These are phyloP conservation scores for Catharus fuscescens DNA, from an alignment of 2,113 vertebrate genomes.

Conservation along the genomic window DNA sequence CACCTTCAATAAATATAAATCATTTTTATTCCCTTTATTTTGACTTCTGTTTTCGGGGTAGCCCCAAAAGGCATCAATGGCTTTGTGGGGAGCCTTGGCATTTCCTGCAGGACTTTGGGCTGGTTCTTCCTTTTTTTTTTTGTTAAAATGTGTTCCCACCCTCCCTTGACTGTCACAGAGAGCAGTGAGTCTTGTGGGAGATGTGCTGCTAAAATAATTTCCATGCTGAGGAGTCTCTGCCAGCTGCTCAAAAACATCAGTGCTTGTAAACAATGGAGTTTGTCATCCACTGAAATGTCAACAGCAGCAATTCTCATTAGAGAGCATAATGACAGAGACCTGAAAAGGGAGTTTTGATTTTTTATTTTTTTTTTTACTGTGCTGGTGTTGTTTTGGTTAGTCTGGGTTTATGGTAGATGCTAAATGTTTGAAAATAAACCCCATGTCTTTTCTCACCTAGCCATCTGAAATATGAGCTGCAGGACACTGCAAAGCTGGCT, in stretches of 20 bases:
- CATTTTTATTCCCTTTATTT: not conserved
- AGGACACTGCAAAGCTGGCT: not conserved
- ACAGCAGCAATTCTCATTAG: not conserved
- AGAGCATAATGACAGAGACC: not conserved
- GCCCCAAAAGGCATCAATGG: not conserved
- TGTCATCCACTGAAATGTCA: not conserved
- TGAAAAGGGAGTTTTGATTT: not conserved
- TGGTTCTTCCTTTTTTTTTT: not conserved
- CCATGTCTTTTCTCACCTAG: not conserved
- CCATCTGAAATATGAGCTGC: not conserved
- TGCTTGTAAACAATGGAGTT: not conserved
- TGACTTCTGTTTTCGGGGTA: not conserved
- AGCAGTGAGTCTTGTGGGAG: not conserved
- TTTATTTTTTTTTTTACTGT: not conserved
- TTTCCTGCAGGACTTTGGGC: not conserved
- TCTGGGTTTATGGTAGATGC: not conserved
- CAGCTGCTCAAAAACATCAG: not conserved
- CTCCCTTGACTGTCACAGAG: rapidly evolving
- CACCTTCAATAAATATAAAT: not conserved
- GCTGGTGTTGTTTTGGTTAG: not conserved
- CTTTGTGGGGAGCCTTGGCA: not conserved
- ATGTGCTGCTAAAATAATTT: not conserved
- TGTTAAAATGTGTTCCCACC: not conserved
- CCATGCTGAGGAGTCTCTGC: not conserved
- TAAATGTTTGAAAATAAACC: not conserved